A percentile compares a stretch with the other conserved stretches of the same genome.
phyloP scores from a whole-genome alignment of 2,888 invertebrate genomes.

The Brassicogethes aeneus region DNA sequence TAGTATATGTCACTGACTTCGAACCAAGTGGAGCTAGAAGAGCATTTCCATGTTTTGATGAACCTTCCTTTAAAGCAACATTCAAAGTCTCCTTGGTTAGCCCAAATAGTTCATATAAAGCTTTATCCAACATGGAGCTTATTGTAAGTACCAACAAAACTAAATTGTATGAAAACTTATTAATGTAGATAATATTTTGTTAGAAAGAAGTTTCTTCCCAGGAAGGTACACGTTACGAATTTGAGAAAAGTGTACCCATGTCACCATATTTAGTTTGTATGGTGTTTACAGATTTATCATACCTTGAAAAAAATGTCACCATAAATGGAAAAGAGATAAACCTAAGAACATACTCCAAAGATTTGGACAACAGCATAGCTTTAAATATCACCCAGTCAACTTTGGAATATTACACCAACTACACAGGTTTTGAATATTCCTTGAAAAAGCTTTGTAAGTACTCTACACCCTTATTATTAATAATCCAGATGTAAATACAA shows the following conservation, averaged over 20 bases:
- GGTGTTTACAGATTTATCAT: constrained; percentile 20
- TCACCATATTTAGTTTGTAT: constrained; percentile 25
- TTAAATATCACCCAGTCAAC: constrained; percentile 16
- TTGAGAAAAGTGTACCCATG: constrained; percentile 23
- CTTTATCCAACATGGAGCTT: constrained; percentile 26
- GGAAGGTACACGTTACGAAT: constrained; percentile 14
- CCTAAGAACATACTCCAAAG: constrained; percentile 19
- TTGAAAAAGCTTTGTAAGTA: constrained; percentile 25
- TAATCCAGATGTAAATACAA: too few species aligned
- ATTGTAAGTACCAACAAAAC: constrained; percentile 21
- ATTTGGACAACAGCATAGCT: constrained; percentile 14
- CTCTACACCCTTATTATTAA: too few species aligned
- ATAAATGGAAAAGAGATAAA: constrained; percentile 14
- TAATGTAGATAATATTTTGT: too few species aligned
- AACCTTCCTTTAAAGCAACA: constrained; percentile 26
- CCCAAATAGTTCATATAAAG: constrained; percentile 22
- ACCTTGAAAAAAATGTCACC: constrained; percentile 15
- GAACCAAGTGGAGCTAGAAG: constrained; percentile 23
- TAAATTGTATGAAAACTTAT: too few species aligned
- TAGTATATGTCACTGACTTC: constrained; percentile 25
- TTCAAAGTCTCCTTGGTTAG: constrained; percentile 22
- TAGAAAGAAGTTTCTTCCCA: background rate
- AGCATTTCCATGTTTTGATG: constrained; percentile 28
- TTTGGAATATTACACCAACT: constrained; percentile 21
- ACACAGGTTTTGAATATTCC: constrained; percentile 23